These are phyloP conservation scores for Cotesia chilonis DNA, from an alignment of 1,140 invertebrate genomes.

Conservation along the genomic window DNA sequence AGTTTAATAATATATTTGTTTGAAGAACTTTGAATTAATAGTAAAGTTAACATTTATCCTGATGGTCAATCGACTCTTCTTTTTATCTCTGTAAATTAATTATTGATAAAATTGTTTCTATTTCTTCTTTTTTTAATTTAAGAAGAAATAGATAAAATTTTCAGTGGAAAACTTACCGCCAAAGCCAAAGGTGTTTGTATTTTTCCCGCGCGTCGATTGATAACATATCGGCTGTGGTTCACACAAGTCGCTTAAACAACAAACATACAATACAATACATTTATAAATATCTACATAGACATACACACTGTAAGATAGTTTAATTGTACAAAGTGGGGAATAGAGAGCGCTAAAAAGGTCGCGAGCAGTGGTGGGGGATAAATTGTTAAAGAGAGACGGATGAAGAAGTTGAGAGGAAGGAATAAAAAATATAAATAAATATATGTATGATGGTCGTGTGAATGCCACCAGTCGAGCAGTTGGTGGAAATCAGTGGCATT, in stretches of 20 bases:
- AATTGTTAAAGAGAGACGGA: conserved; percentile 5
- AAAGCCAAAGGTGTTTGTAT: conserved; percentile 42
- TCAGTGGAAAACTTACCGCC: conserved; percentile 11
- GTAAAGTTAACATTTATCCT: too few species aligned
- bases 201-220: conserved; percentile 51
- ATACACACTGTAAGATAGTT: not conserved
- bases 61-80: too few species aligned
- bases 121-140: too few species aligned
- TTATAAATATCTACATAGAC: not conserved
- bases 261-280: not conserved
- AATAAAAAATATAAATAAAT: conserved; percentile 21
- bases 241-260: conserved; percentile 42
- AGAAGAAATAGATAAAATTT: not conserved
- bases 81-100: too few species aligned
- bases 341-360: conserved; percentile 15
- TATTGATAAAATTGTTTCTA: too few species aligned
- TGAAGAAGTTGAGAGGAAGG: not conserved
- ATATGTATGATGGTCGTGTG: conserved; percentile 5
- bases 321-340: conserved; percentile 6
- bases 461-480: conserved; percentile 25
- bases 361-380: conserved; percentile 1
- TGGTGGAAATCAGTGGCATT: conserved; percentile 30
- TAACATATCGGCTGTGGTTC: conserved; percentile 49
- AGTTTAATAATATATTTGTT: too few species aligned
- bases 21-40: too few species aligned